A percentile compares a stretch with the other conserved stretches of the same genome.
Conservation (phyloP, 2,797 vertebrate species). For the Pampus argenteus region DNA sequence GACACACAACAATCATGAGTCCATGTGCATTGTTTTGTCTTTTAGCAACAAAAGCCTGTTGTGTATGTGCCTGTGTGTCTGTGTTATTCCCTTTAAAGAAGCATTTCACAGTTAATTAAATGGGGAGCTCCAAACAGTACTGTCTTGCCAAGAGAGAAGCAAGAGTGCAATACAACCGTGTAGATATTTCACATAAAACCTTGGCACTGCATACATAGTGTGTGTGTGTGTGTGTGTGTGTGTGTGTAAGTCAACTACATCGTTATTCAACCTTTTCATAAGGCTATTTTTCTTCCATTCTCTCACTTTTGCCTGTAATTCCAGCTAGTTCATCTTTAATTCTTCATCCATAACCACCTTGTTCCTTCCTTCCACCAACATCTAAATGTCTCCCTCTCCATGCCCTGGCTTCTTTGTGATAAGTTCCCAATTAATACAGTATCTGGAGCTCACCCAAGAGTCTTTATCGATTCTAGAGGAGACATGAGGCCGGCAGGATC, state of each 20-base stretch:
- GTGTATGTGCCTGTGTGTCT: slow-evolving; percentile 19
- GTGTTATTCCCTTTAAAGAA: slow-evolving; percentile 50
- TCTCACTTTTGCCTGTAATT: background rate
- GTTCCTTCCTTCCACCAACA: background rate
- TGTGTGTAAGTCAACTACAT: slow-evolving; percentile 23
- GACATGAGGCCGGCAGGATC: slow-evolving; percentile 32
- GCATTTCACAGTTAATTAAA: slow-evolving; percentile 80
- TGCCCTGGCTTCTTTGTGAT: slow-evolving; percentile 48
- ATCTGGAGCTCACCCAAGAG: slow-evolving; percentile 40
- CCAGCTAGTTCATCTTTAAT: slow-evolving; percentile 22
- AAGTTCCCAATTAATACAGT: slow-evolving; percentile 51
- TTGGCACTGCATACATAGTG: slow-evolving; percentile 1
- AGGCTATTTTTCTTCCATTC: slow-evolving; percentile 10
- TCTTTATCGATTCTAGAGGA: slow-evolving; percentile 52
- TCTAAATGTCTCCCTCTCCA: slow-evolving; percentile 6
- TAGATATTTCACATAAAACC: slow-evolving; percentile 54
- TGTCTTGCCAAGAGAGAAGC: slow-evolving; percentile 51
- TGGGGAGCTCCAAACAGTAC: slow-evolving; percentile 51
- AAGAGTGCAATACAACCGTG: slow-evolving; percentile 19
- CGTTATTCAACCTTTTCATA: slow-evolving; percentile 23
- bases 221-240: slow-evolving; percentile 12
- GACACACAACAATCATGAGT: slow-evolving; percentile 42
- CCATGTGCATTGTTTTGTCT: slow-evolving; percentile 61
- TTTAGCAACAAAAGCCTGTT: slow-evolving; percentile 64
- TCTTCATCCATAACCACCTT: slow-evolving; percentile 29